phyloP scores from a whole-genome alignment of 2,888 invertebrate species.

The Macrophya alboannulata region DNA sequence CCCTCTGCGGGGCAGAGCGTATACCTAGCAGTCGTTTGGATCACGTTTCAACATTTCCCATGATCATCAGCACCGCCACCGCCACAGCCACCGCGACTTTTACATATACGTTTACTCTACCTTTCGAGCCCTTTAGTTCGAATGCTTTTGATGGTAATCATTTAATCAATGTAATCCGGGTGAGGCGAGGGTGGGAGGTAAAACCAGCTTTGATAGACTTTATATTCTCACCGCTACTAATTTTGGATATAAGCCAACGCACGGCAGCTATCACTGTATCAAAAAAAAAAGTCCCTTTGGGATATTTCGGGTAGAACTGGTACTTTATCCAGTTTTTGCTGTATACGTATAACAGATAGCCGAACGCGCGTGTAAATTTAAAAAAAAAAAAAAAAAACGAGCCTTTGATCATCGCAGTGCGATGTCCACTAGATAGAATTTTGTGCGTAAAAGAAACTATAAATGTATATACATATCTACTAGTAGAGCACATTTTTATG shows the following conservation, averaged over 20 bases:
- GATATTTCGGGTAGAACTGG: not conserved
- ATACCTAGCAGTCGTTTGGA: not conserved
- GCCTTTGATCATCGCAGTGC: not conserved
- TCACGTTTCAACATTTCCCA: slow-evolving; percentile 54
- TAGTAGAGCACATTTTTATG: slow-evolving; percentile 6
- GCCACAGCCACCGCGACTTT: slow-evolving; percentile 10
- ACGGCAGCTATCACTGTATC: not conserved
- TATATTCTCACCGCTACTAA: slow-evolving; percentile 29
- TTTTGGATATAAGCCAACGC: slow-evolving; percentile 20
- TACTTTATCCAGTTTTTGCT: not conserved
- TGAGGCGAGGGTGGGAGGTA: slow-evolving; percentile 56
- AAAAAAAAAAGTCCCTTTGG: not conserved
- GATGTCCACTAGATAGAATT: not conserved
- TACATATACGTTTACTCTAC: not conserved
- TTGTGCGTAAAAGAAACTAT: not conserved
- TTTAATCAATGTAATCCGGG: slow-evolving; percentile 71
- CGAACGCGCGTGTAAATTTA: not conserved
- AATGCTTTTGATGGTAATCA: slow-evolving; percentile 67
- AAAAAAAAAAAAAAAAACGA: not conserved
- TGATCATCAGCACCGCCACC: slow-evolving; percentile 30
- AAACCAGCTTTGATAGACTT: slow-evolving; percentile 63
- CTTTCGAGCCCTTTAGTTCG: slow-evolving; percentile 59
- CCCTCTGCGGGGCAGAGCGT: not conserved
- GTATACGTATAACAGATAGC: not conserved
- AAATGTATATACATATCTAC: not conserved